Evolutionary conservation across 2,797 vertebrate genomes (phyloP).

Genomic region (Molothrus aeneus): DNA sequence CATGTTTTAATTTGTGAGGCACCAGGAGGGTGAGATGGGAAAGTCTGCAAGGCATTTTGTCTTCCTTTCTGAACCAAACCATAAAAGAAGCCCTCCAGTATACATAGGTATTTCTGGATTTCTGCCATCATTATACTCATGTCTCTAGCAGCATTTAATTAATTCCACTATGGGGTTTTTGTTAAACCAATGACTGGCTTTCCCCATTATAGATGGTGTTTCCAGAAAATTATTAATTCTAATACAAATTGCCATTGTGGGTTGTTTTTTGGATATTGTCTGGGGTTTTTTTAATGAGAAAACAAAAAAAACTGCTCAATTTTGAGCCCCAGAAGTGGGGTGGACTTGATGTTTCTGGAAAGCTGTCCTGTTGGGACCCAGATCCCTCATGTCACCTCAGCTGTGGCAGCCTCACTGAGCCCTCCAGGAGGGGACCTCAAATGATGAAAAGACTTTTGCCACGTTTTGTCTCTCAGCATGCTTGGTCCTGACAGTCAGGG

Average conservation of each 20-base stretch:
- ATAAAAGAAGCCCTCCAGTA: background rate
- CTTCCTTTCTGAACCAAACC: background rate
- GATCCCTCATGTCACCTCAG: background rate
- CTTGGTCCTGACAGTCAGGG: background rate
- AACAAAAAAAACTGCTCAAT: background rate
- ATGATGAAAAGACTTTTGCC: fast-evolving
- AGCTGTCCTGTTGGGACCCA: background rate
- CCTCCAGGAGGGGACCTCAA: background rate
- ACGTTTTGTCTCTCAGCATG: fast-evolving
- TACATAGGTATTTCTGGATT: background rate
- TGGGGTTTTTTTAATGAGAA: fast-evolving
- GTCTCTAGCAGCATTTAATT: background rate
- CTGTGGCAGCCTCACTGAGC: background rate
- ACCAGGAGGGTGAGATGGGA: background rate
- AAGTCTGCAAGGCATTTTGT: background rate
- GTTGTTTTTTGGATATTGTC: background rate
- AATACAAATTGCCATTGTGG: background rate
- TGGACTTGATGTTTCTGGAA: background rate
- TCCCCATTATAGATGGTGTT: background rate
- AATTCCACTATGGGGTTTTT: background rate
- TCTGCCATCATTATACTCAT: background rate
- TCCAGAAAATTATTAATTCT: background rate
- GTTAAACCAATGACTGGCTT: background rate
- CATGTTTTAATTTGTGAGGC: fast-evolving
- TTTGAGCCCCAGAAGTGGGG: background rate